Conservation (phyloP, 2,113 vertebrate species). For the Centrocercus urophasianus region DNA sequence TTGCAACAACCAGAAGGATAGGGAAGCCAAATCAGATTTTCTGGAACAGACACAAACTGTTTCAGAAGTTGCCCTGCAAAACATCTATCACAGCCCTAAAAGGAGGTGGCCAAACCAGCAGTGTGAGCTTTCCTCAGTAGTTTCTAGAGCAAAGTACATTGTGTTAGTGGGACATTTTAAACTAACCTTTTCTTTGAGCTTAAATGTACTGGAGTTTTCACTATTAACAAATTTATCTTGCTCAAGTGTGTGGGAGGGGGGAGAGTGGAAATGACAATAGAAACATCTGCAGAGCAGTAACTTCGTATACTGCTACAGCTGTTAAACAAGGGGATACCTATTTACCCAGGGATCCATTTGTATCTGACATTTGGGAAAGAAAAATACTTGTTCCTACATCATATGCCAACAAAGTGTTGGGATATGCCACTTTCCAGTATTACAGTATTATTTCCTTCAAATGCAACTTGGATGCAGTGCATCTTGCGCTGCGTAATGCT, state of each 20-base stretch:
- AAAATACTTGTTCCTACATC: background rate
- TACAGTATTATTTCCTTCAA: background rate
- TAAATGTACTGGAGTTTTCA: background rate
- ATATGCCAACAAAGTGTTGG: background rate
- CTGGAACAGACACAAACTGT: background rate
- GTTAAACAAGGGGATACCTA: background rate
- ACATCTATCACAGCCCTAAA: background rate
- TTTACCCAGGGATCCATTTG: background rate
- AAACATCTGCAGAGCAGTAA: background rate
- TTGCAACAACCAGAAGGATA: background rate
- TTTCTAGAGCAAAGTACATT: background rate
- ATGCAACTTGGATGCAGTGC: background rate
- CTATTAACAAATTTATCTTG: background rate
- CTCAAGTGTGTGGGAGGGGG: background rate
- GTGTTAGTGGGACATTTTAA: background rate
- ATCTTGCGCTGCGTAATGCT: background rate
- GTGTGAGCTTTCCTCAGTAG: background rate
- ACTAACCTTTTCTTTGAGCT: background rate
- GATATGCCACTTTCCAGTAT: background rate
- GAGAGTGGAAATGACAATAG: background rate
- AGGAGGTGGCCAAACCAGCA: background rate
- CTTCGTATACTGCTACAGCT: background rate
- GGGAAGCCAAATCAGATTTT: background rate
- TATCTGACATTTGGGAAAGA: background rate
- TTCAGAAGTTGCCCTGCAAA: background rate